A percentile compares a stretch with the other conserved stretches of the same genome.
Evolutionary conservation across 2,888 invertebrate genomes (phyloP).

Genomic region (Scrobipalpa costella): DNA sequence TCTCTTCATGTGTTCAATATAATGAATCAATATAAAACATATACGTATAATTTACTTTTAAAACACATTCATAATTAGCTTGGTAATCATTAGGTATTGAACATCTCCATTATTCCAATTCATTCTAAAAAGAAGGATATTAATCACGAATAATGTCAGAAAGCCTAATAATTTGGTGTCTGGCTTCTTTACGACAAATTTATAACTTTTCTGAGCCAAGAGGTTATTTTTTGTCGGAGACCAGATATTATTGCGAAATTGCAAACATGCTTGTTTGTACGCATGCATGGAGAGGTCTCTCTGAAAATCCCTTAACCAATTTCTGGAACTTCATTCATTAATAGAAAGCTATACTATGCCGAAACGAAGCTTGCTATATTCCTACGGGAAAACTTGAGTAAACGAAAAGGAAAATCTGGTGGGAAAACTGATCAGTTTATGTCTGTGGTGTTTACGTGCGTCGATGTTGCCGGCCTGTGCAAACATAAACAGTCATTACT

Average conservation of each 20-base stretch:
- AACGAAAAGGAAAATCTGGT: background rate
- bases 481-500: constrained; percentile 1
- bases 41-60: too few relatives aligned
- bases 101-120: constrained; percentile 33
- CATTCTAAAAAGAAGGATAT: constrained; percentile 50
- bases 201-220: constrained; percentile 56
- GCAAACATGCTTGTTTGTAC: too few relatives aligned
- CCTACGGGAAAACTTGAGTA: constrained; percentile 53
- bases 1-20: too few relatives aligned
- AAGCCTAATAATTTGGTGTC: constrained; percentile 65
- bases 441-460: constrained; percentile 52
- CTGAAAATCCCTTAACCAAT: too few relatives aligned
- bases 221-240: too few relatives aligned
- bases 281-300: too few relatives aligned
- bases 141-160: constrained; percentile 67
- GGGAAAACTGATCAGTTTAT: constrained; percentile 61
- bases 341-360: too few relatives aligned
- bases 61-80: too few relatives aligned
- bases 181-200: constrained; percentile 65
- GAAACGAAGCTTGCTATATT: too few relatives aligned
- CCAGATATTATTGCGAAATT: too few relatives aligned
- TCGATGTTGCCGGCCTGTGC: constrained; percentile 55
- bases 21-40: too few relatives aligned
- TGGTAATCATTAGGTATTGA: background rate
- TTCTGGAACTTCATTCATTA: too few relatives aligned